Evolutionary conservation across 2,797 vertebrate genomes (phyloP).

Genomic region (Aeoliscus strigatus): DNA sequence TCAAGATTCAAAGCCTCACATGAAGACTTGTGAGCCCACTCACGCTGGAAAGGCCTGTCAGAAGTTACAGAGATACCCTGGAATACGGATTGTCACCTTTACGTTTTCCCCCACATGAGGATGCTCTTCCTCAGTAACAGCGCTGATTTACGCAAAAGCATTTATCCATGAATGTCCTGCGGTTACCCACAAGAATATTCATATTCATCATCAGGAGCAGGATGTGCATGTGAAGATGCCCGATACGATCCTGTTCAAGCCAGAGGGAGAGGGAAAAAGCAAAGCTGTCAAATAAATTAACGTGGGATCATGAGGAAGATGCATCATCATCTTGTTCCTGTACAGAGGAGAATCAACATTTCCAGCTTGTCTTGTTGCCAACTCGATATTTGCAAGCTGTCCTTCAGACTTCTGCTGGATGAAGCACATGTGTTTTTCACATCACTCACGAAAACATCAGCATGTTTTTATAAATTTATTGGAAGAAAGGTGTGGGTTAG

Average conservation of each 20-base stretch:
- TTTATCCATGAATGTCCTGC: slow-evolving; percentile 30
- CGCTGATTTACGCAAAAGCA: slow-evolving; percentile 44
- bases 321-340: slow-evolving; percentile 23
- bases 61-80: slow-evolving; percentile 46
- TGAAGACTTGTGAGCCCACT: slow-evolving; percentile 28
- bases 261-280: slow-evolving; percentile 10
- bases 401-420: no score
- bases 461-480: no score
- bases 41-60: slow-evolving; percentile 30
- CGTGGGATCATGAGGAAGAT: slow-evolving; percentile 25
- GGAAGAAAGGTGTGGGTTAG: not conserved
- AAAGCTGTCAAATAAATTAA: slow-evolving; percentile 29
- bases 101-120: slow-evolving; percentile 44
- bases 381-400: not conserved
- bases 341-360: slow-evolving; percentile 12
- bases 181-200: slow-evolving; percentile 34
- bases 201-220: slow-evolving; percentile 21
- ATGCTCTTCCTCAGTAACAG: slow-evolving; percentile 39
- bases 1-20: slow-evolving; percentile 32
- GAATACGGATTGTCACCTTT: slow-evolving; percentile 32
- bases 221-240: slow-evolving; percentile 29
- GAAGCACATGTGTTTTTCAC: no score
- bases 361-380: slow-evolving; percentile 11
- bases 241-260: slow-evolving; percentile 16
- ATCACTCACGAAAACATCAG: no score